phyloP scores from a whole-genome alignment of 2,888 invertebrate species.

The Plebejus argus region DNA sequence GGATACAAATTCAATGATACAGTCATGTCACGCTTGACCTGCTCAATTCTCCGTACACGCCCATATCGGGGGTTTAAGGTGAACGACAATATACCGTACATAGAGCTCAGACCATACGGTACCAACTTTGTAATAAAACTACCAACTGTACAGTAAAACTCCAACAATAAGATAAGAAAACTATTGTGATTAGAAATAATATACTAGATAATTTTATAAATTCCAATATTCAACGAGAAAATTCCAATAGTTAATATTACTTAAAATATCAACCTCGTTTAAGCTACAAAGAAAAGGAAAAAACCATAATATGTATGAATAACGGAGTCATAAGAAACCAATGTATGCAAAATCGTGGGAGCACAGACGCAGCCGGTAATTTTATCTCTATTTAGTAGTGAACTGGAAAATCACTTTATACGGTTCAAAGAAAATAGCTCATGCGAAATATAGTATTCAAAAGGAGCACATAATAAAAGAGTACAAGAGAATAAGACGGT shows the following conservation, averaged over 20 bases:
- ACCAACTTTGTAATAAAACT: background rate
- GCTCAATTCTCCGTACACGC: slow-evolving; percentile 36
- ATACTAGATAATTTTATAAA: background rate
- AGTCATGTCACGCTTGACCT: slow-evolving; percentile 44
- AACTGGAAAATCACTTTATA: background rate
- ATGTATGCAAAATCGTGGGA: background rate
- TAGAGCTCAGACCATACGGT: background rate
- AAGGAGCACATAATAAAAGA: background rate
- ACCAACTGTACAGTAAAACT: background rate
- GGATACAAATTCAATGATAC: slow-evolving; percentile 8
- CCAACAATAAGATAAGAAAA: background rate
- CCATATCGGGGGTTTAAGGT: slow-evolving; percentile 38
- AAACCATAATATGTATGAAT: background rate
- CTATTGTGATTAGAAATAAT: background rate
- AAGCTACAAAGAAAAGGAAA: background rate
- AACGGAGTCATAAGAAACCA: background rate
- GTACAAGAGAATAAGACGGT: background rate
- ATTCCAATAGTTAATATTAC: too few relatives aligned
- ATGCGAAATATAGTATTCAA: background rate
- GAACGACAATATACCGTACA: slow-evolving; percentile 10
- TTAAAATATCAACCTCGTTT: background rate
- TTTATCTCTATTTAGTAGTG: background rate
- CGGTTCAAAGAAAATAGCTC: background rate
- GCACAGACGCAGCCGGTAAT: background rate
- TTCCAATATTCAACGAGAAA: background rate